Conservation (phyloP, 2,113 vertebrate genomes). For the Dicerorhinus sumatrensis region DNA sequence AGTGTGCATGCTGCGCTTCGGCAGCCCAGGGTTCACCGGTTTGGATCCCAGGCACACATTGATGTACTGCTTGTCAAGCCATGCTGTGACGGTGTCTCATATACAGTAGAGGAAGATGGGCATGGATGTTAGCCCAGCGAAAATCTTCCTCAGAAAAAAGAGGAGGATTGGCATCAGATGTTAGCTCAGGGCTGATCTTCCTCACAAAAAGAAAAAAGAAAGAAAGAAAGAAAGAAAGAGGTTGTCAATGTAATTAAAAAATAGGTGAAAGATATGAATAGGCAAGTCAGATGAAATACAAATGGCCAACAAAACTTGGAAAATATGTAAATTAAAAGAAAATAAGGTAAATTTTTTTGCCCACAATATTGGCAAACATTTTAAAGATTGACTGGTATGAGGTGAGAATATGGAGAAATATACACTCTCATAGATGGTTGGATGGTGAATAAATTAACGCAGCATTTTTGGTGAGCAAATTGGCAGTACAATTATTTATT, state of each 20-base stretch:
- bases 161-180: too few species aligned
- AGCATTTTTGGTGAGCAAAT: not conserved
- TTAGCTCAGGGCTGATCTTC: too few species aligned
- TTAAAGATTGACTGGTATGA: not conserved
- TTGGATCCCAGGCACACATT: too few species aligned
- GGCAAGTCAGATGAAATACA: not conserved
- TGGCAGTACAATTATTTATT: not conserved
- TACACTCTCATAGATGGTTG: not conserved
- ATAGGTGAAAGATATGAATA: not conserved
- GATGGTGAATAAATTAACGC: not conserved
- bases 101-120: too few species aligned
- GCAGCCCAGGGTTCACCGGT: too few species aligned
- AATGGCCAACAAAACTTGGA: not conserved
- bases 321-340: constrained; percentile 14
- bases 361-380: not conserved
- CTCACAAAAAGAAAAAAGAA: too few species aligned
- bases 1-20: too few species aligned
- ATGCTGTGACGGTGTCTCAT: too few species aligned
- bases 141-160: too few species aligned
- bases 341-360: not conserved
- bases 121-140: too few species aligned
- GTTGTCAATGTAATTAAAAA: not conserved
- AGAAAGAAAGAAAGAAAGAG: not conserved
- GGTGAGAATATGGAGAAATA: not conserved
- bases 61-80: too few species aligned